Conservation (phyloP, 2,888 invertebrate genomes). For the Hybos culiciformis region DNA sequence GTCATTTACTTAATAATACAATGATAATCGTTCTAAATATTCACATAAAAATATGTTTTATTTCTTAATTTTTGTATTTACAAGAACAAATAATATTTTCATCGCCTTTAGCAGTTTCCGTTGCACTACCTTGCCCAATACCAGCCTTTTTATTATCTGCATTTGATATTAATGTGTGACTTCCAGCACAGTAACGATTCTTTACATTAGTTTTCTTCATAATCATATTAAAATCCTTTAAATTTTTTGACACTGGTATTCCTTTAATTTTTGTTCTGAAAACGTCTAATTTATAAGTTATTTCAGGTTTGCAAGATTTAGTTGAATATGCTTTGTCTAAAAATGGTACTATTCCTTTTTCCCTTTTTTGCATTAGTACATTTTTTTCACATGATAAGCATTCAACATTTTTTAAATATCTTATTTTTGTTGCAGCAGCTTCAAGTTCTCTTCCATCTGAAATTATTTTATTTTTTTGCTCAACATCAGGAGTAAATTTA, state of each 20-base stretch:
- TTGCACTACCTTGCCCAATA: background rate
- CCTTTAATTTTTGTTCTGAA: slow-evolving; percentile 22
- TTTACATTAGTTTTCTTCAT: slow-evolving; percentile 12
- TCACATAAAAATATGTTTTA: too few species aligned
- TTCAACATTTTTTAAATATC: slow-evolving; percentile 53
- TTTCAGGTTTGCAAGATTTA: slow-evolving; percentile 51
- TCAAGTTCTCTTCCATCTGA: too few species aligned
- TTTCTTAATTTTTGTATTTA: too few species aligned
- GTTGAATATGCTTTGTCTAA: slow-evolving; percentile 42
- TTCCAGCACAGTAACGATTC: slow-evolving; percentile 61
- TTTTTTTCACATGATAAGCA: slow-evolving; percentile 67
- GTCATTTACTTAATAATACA: too few species aligned
- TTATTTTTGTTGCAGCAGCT: slow-evolving; percentile 58
- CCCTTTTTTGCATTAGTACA: slow-evolving; percentile 54
- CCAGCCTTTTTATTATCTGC: slow-evolving; percentile 45
- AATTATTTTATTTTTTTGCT: slow-evolving; percentile 42
- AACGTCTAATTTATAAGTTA: slow-evolving; percentile 56
- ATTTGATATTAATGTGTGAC: slow-evolving; percentile 58
- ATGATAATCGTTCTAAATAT: too few species aligned
- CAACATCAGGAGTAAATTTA: too few species aligned
- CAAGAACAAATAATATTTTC: too few species aligned
- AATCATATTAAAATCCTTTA: slow-evolving; percentile 32
- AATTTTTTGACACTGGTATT: slow-evolving; percentile 26
- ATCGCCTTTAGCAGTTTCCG: too few species aligned
- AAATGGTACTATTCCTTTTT: slow-evolving; percentile 37